Evolutionary conservation across 2,888 invertebrate genomes (phyloP), one percentile per base, ranked within the genome.

Genomic region (Pycnomerus fuliginosus): DNA sequence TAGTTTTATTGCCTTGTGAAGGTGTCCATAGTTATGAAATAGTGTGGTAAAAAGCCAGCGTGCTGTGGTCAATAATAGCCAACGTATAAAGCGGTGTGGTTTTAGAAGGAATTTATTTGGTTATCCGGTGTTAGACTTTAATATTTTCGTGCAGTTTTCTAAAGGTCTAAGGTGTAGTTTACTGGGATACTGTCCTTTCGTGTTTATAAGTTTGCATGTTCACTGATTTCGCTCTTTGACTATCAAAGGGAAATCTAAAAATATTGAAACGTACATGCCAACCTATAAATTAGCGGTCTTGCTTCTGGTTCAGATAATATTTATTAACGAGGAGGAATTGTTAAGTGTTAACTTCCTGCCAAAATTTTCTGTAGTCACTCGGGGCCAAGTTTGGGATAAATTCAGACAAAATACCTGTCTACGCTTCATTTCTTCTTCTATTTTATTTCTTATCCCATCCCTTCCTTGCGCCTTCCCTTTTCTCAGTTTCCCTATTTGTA

Each of bases 161-260:
- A 49, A 49, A 50, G 46, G 54, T 49, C 50, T 52, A 43, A 56
- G 48, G 46, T 51, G 38, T 54, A 44, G 44, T 20, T 52, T 50
- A 39, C 40, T 41, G 25, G 22, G 38, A 53, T 51, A 50, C 52
- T 55, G 55, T 52, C 53, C 50, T 53, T 56, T 55, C 60, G 60
- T 60, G 60, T 51, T 54, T 45, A 23, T 39, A 40, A 40, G 46
- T 50, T 51, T 47, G 50, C 47, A 53, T 60, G 60, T 39, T 55
- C 55, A 58, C 50, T 56, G 53, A 52, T 50, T 58, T 55, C 51
- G 52, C 52, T 60, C 54, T 47, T 51, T 54, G 31, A 48, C 40
- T 56, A 60, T 60, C 58, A 43, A 52, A 46, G 37, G 50, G 50
- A 53, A 53, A 58, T 60, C 60, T 55, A 51, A 51, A 47, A 55